A percentile compares a stretch with the other conserved stretches of the same genome.
These are phyloP conservation scores for Notolepis coatsorum DNA, from an alignment of 2,797 vertebrate species.

Conservation along the genomic window DNA sequence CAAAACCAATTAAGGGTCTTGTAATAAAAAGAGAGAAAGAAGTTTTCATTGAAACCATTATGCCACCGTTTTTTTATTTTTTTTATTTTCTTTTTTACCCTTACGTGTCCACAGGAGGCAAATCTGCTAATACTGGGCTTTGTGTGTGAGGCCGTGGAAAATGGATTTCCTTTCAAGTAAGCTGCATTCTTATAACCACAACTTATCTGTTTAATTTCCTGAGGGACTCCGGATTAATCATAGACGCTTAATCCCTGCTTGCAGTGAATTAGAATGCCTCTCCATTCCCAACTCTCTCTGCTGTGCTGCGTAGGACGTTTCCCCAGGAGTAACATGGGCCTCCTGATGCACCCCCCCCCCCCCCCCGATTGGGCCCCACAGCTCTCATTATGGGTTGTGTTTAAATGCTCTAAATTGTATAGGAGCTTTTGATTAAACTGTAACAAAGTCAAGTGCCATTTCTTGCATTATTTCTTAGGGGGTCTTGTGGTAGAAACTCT, in stretches of 20 bases:
- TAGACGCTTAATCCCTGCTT: conserved; percentile 79
- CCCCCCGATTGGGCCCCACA: conserved; percentile 72
- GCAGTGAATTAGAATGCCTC: conserved; percentile 75
- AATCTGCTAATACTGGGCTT: conserved; percentile 73
- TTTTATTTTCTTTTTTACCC: conserved; percentile 31
- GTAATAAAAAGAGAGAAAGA: conserved; percentile 35
- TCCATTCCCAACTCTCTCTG: conserved; percentile 72
- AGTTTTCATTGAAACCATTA: conserved; percentile 63
- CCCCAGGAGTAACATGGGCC: conserved; percentile 62
- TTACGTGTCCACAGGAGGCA: conserved; percentile 58
- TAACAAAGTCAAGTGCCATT: conserved; percentile 64
- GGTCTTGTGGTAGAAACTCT: no score
- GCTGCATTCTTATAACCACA: conserved; percentile 77
- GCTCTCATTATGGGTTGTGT: conserved; percentile 62
- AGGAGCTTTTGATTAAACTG: conserved; percentile 74
- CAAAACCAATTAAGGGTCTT: conserved; percentile 55
- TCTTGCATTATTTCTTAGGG: conserved; percentile 50
- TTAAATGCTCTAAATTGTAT: conserved; percentile 69
- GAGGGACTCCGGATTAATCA: conserved; percentile 79
- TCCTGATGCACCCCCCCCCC: conserved; percentile 69
- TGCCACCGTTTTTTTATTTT: conserved; percentile 19
- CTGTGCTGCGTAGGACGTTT: conserved; percentile 71
- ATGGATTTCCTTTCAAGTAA: conserved; percentile 80
- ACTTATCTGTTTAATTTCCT: conserved; percentile 83
- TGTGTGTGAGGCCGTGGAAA: conserved; percentile 73